Conservation (phyloP, 2,113 vertebrate genomes). For the Hydrochoerus hydrochaeris region DNA sequence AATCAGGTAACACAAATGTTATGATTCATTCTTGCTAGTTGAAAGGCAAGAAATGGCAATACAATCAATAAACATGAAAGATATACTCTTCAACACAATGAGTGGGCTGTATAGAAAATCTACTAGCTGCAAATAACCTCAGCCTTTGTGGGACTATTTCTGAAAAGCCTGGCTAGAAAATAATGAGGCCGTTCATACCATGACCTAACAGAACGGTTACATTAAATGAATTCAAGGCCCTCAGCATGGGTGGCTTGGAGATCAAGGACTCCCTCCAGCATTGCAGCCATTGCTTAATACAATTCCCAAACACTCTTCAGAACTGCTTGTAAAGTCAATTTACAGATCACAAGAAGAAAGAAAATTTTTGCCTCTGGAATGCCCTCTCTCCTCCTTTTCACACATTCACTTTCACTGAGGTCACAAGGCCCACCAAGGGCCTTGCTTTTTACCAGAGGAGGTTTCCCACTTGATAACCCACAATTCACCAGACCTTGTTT, state of each 20-base stretch:
- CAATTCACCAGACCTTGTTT: background rate
- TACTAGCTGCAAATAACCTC: background rate
- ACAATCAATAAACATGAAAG: background rate
- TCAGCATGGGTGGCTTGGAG: background rate
- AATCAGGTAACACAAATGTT: background rate
- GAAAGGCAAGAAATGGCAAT: slow-evolving; percentile 18
- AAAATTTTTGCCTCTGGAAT: slow-evolving; percentile 34
- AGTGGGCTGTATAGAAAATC: background rate
- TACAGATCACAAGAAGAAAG: background rate
- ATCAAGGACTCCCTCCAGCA: background rate
- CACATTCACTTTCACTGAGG: background rate
- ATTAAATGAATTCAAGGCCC: background rate
- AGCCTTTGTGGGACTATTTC: background rate
- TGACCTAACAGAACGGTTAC: background rate
- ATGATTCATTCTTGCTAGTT: slow-evolving; percentile 29
- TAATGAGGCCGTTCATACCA: background rate
- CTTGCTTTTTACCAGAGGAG: background rate
- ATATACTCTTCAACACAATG: background rate
- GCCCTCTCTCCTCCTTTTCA: slow-evolving; percentile 12
- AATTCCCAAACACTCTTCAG: background rate
- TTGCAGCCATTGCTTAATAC: background rate
- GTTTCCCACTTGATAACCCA: background rate
- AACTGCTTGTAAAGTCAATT: background rate
- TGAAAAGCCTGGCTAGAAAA: background rate
- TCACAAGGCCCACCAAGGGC: background rate